A percentile compares a stretch with the other conserved stretches of the same genome.
phyloP scores from a whole-genome alignment of 2,888 invertebrate genomes.

The Gastrophysa polygoni region DNA sequence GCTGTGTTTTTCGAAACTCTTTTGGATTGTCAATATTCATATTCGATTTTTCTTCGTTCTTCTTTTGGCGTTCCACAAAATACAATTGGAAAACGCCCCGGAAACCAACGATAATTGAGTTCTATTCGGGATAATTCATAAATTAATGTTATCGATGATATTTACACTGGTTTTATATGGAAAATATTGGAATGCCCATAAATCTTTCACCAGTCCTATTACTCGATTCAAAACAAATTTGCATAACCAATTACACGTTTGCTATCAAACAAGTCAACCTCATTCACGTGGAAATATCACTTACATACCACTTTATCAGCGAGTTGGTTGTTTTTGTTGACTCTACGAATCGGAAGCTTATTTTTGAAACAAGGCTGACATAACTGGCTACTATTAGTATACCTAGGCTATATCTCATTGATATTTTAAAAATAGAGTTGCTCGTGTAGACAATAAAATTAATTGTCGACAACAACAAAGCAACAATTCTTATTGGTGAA shows the following conservation, averaged over 20 bases:
- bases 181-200: background rate
- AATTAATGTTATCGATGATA: no score
- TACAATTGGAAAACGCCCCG: no score
- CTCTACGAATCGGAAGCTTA: background rate
- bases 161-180: no score
- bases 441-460: background rate
- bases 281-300: background rate
- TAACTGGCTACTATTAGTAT: background rate
- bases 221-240: background rate
- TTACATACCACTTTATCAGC: slow-evolving; percentile 1
- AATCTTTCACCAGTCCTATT: background rate
- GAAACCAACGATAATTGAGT: no score
- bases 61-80: no score
- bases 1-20: no score
- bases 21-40: no score
- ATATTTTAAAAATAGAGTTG: background rate
- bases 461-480: background rate
- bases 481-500: no score
- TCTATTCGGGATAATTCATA: no score
- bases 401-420: background rate
- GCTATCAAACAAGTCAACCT: background rate
- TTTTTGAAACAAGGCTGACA: background rate
- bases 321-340: background rate
- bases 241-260: background rate
- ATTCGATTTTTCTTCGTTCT: no score